phyloP scores from a whole-genome alignment of 2,888 invertebrate species.

The Amphipyra berbera region DNA sequence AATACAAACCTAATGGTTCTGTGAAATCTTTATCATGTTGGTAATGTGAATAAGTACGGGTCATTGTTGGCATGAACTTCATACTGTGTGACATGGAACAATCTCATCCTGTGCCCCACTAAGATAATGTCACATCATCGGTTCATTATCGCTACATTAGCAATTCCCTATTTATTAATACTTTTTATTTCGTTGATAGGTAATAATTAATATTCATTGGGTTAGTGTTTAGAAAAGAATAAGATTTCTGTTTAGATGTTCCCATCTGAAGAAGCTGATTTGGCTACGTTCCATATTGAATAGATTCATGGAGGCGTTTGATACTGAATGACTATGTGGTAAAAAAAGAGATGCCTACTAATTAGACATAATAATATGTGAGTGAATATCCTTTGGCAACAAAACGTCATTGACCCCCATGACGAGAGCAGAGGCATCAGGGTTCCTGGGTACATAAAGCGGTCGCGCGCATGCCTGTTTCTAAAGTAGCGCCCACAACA shows the following conservation, averaged over 20 bases:
- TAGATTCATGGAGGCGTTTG: slow-evolving; percentile 8
- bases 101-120: slow-evolving; percentile 69
- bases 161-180: slow-evolving; percentile 40
- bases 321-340: no score
- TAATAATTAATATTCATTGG: background rate
- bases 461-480: slow-evolving; percentile 86
- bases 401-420: slow-evolving; percentile 81
- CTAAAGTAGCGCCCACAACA: slow-evolving; percentile 81
- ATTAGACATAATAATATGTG: slow-evolving; percentile 55
- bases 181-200: slow-evolving; percentile 12
- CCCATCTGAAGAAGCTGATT: slow-evolving; percentile 1
- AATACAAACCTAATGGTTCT: slow-evolving; percentile 5
- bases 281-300: background rate
- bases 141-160: slow-evolving; percentile 43
- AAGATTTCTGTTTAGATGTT: background rate
- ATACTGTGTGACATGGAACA: slow-evolving; percentile 55
- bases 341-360: slow-evolving; percentile 19
- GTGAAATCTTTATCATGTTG: slow-evolving; percentile 37
- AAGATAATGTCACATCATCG: slow-evolving; percentile 63
- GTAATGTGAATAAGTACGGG: slow-evolving; percentile 41
- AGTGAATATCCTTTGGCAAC: slow-evolving; percentile 72
- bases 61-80: slow-evolving; percentile 46
- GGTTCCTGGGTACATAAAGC: slow-evolving; percentile 79
- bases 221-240: background rate
- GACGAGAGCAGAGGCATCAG: slow-evolving; percentile 80